phyloP scores from a whole-genome alignment of 2,888 invertebrate genomes.

The Aspidiotus destructor region DNA sequence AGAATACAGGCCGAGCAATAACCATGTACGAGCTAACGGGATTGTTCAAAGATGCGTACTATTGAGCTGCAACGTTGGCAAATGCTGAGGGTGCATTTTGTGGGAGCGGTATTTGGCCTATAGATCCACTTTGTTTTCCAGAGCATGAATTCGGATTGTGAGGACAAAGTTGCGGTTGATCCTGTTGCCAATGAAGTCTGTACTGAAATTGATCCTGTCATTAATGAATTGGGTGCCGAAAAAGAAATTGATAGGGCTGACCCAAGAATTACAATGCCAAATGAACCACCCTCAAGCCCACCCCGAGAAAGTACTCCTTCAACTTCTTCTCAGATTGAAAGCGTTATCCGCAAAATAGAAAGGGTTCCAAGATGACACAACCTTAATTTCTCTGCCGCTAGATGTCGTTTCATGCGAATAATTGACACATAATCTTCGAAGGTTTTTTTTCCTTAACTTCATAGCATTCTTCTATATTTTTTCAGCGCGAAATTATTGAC shows the following conservation, averaged over 20 bases:
- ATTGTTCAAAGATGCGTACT: constrained; percentile 3
- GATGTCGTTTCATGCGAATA: no score
- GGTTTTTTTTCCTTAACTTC: no score
- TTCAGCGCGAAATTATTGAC: no score
- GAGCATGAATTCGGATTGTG: constrained; percentile 1
- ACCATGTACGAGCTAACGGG: background rate
- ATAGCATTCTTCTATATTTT: no score
- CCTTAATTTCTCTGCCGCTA: no score
- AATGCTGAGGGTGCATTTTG: constrained; percentile 12
- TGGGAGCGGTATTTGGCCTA: constrained; percentile 3
- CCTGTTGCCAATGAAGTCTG: background rate
- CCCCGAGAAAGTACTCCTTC: background rate
- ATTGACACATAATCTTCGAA: no score
- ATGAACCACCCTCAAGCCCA: background rate
- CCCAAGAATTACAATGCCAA: background rate
- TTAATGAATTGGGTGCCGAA: background rate
- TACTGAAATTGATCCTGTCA: background rate
- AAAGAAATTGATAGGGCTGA: background rate
- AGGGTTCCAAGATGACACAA: no score
- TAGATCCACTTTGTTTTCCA: constrained; percentile 2
- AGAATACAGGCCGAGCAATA: constrained; percentile 7
- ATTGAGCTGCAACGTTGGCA: constrained; percentile 11
- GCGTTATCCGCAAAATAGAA: background rate
- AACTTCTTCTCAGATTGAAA: background rate
- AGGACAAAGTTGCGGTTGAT: background rate